Evolutionary conservation across 2,113 vertebrate species (phyloP), one percentile per base, ranked within the genome.

Genomic region (Xiphias gladius): DNA sequence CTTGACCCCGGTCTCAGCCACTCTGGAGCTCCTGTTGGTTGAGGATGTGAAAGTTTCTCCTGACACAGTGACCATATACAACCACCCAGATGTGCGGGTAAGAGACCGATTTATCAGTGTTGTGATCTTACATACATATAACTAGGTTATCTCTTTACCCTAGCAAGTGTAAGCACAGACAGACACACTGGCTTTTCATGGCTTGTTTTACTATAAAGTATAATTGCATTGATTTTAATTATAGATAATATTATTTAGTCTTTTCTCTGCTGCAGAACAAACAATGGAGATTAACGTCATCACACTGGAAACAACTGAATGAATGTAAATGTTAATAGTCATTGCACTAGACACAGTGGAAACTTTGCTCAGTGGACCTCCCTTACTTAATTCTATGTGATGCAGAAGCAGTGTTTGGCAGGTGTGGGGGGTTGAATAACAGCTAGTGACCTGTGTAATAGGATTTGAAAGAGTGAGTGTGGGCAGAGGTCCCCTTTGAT

Each of bases 21-120:
- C 95, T 52, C 88, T 97, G 61, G 97, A 99, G 1, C 96, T 99
- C 46, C 93, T 99, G n/a, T 92, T 99, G 32, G 97, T 99, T 65
- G 97, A 98, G 85, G 97, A 98, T 72, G 96, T 99, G 32, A 96
- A 89, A 70, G 96, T 99, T 75, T 96, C 78, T 59, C 98, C 97
- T 0, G 72, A 93, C 7, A 80, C 83, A 5, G 30, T 98, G 76
- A 97, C 96, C 58, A 93, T 99, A 86, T 99, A 98, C 91, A 99
- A 98, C 94, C 97, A 99, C 77, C 97, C 97, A 0, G 91, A 94
- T 0, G 50, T 98, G 43, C 94, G 93, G 96, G 98, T 99, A 92
- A 89, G 86, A 5, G 43, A 77, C 17, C 1, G 7, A 50, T 54
- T 57, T 30, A 14, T 61, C 30, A 48, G 17, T 58, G 19, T 41